A percentile compares a stretch with the other conserved stretches of the same genome.
These are phyloP conservation scores for Heliopora coerulea DNA, from an alignment of 92 coral and sea anemone genomes.

Conservation along the genomic window DNA sequence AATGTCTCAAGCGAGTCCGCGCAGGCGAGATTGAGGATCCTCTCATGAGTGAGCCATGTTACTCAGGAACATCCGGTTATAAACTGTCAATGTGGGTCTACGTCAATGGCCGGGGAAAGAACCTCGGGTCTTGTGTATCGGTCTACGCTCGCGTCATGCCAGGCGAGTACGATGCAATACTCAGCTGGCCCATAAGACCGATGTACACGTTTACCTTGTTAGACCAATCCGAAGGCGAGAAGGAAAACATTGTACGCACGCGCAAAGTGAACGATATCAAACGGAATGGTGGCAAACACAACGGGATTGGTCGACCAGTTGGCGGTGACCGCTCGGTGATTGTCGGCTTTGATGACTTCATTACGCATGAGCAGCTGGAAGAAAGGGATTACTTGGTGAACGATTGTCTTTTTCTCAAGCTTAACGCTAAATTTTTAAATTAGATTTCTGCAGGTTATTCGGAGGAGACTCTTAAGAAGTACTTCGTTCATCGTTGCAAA, in stretches of 20 bases:
- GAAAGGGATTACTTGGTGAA: constrained; percentile 70
- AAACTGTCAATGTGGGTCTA: constrained; percentile 88
- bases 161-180: constrained; percentile 91
- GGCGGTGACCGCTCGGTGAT: constrained; percentile 88
- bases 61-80: constrained; percentile 88
- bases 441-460: no score
- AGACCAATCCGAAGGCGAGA: constrained; percentile 84
- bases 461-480: neutral
- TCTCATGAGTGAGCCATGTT: constrained; percentile 88
- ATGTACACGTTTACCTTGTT: constrained; percentile 81
- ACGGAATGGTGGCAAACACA: constrained; percentile 85
- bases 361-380: constrained; percentile 78
- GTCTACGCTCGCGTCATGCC: constrained; percentile 90
- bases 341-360: constrained; percentile 93
- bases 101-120: constrained; percentile 94
- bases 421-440: constrained; percentile 2
- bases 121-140: constrained; percentile 73
- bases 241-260: constrained; percentile 85
- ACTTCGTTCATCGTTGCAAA: neutral
- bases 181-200: constrained; percentile 97
- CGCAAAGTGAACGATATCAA: constrained; percentile 96
- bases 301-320: constrained; percentile 73
- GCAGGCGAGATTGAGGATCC: constrained; percentile 92
- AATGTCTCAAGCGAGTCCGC: constrained; percentile 71
- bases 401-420: constrained; percentile 57